A percentile compares a stretch with the other conserved stretches of the same genome.
These are phyloP conservation scores for Tinea semifulvella DNA, from an alignment of 2,888 invertebrate species.

Conservation along the genomic window DNA sequence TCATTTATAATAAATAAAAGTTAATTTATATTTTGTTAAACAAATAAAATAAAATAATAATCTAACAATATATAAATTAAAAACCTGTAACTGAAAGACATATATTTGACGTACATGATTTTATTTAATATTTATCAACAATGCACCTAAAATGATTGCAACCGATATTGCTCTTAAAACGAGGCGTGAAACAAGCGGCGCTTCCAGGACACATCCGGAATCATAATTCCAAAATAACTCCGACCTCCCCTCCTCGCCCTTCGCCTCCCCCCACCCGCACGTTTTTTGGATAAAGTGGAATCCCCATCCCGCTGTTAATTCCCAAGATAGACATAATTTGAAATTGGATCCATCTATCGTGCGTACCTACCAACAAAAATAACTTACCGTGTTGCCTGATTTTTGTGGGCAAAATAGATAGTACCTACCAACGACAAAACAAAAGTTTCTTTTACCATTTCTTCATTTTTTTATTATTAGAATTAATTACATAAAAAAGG, in stretches of 20 bases:
- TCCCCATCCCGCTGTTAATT: conserved; percentile 63
- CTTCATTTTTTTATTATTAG: too few relatives aligned
- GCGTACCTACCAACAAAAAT: conserved; percentile 59
- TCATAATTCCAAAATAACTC: conserved; percentile 66
- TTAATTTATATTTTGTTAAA: too few relatives aligned
- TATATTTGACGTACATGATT: too few relatives aligned
- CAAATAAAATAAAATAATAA: too few relatives aligned
- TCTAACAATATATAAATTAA: too few relatives aligned
- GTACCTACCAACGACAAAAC: too few relatives aligned
- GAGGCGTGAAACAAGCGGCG: conserved; percentile 62
- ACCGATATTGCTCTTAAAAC: conserved; percentile 50
- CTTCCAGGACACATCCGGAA: conserved; percentile 60
- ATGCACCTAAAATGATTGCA: conserved; percentile 25
- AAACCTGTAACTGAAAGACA: too few relatives aligned
- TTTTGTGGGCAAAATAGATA: conserved; percentile 51
- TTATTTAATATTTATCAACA: too few relatives aligned
- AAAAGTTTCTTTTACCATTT: too few relatives aligned
- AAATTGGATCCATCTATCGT: conserved; percentile 69
- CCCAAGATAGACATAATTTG: conserved; percentile 69
- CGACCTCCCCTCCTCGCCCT: conserved; percentile 37
- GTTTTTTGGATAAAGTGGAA: conserved; percentile 64
- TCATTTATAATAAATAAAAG: too few relatives aligned
- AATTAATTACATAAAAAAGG: too few relatives aligned
- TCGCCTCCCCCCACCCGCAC: conserved; percentile 32
- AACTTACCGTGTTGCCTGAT: conserved; percentile 47